phyloP scores from a whole-genome alignment of 2,113 vertebrate species.

The Brachypteracias leptosomus region DNA sequence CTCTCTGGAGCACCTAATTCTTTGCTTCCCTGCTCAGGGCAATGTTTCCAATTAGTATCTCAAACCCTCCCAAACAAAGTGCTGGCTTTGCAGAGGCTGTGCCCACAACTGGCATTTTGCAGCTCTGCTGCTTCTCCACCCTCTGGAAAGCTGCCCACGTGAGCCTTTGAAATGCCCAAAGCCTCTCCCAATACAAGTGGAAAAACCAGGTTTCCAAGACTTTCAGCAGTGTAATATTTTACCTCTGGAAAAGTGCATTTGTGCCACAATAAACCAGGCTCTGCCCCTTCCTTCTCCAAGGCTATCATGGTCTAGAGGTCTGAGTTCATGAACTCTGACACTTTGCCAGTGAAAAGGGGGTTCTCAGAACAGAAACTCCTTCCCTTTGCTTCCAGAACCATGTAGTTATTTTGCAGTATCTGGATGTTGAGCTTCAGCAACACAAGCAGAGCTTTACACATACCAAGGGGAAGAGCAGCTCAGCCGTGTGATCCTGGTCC shows the following conservation, averaged over 20 bases:
- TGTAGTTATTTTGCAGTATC: neutral
- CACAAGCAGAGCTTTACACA: neutral
- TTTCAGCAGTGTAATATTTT: neutral
- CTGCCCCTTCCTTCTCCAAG: neutral
- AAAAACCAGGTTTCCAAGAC: neutral
- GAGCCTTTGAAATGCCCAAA: neutral
- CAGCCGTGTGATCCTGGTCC: neutral
- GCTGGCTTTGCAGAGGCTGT: neutral
- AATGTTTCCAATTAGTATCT: neutral
- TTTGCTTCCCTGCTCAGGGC: neutral
- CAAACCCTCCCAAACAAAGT: rapidly evolving
- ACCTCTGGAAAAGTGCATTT: neutral
- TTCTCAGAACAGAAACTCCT: neutral
- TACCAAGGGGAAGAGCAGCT: rapidly evolving
- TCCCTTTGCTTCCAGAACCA: neutral
- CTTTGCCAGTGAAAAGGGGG: neutral
- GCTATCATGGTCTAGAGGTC: neutral
- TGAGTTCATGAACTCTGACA: neutral
- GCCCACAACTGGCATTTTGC: neutral
- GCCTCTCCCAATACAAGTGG: neutral
- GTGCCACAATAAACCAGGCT: neutral
- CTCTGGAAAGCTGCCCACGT: neutral
- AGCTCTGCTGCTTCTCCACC: neutral
- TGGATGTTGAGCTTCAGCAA: neutral
- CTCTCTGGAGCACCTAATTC: neutral